phyloP scores from a whole-genome alignment of 1,140 invertebrate genomes.

The Gonatopus flavifemur region DNA sequence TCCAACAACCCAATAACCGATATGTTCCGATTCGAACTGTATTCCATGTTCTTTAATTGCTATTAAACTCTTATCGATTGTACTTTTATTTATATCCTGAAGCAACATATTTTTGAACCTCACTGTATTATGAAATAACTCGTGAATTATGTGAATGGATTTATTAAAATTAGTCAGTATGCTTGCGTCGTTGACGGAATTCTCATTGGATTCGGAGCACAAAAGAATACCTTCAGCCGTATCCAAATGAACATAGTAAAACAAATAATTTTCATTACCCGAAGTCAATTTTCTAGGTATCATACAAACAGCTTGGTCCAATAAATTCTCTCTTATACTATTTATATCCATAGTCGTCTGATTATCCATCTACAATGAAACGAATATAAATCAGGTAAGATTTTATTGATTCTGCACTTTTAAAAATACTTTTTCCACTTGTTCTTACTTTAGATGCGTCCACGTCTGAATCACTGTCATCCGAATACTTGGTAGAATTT shows the following conservation, averaged over 20 bases:
- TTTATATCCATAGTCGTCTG: slow-evolving; percentile 68
- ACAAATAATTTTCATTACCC: slow-evolving; percentile 67
- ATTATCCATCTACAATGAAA: slow-evolving; percentile 62
- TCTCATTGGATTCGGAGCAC: slow-evolving; percentile 59
- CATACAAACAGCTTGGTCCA: slow-evolving; percentile 71
- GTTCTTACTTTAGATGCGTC: slow-evolving; percentile 55
- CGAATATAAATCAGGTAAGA: no score
- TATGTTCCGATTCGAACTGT: slow-evolving; percentile 62
- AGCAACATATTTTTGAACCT: slow-evolving; percentile 62
- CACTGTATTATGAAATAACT: slow-evolving; percentile 69
- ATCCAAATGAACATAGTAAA: slow-evolving; percentile 71
- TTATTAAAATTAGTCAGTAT: slow-evolving; percentile 69
- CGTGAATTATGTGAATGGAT: slow-evolving; percentile 70
- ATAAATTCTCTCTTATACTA: slow-evolving; percentile 70
- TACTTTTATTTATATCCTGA: slow-evolving; percentile 61
- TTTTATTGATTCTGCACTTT: not conserved
- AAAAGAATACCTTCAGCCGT: slow-evolving; percentile 67
- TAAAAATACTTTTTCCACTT: slow-evolving; percentile 5
- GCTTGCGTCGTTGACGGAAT: slow-evolving; percentile 52
- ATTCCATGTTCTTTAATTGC: slow-evolving; percentile 77
- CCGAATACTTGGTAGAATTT: slow-evolving; percentile 47
- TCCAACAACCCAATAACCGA: slow-evolving; percentile 57
- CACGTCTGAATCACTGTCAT: slow-evolving; percentile 61
- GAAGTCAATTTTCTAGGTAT: slow-evolving; percentile 65
- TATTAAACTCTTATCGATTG: slow-evolving; percentile 72